phyloP scores from a whole-genome alignment of 2,797 vertebrate species.

The Labeo calbasu region DNA sequence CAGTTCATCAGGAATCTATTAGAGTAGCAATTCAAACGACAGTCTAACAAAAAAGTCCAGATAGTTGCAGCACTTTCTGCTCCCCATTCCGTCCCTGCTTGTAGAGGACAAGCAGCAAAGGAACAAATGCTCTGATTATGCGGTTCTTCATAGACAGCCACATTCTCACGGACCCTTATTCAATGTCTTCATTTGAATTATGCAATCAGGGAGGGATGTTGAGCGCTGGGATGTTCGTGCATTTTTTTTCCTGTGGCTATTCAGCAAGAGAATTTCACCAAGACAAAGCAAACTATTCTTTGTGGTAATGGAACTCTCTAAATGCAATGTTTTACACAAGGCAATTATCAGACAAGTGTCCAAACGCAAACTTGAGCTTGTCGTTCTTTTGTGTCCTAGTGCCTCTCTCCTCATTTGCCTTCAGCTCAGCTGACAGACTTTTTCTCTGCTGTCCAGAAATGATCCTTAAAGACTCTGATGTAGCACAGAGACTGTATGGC shows the following conservation, averaged over 20 bases:
- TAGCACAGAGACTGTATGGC: constrained; percentile 6
- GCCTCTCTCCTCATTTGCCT: constrained; percentile 4
- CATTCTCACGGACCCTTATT: constrained; percentile 32
- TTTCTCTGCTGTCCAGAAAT: neutral
- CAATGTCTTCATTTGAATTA: constrained; percentile 45
- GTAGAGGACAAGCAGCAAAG: constrained; percentile 4
- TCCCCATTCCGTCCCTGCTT: neutral
- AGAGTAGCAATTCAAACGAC: constrained; percentile 39
- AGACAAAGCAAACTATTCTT: constrained; percentile 59
- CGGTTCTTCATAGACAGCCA: neutral
- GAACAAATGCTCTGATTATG: constrained; percentile 38
- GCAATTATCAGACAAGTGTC: constrained; percentile 48
- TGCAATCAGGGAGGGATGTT: constrained; percentile 7
- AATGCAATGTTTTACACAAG: constrained; percentile 54
- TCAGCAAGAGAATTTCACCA: constrained; percentile 43
- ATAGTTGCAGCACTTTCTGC: neutral
- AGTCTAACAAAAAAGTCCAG: constrained; percentile 25
- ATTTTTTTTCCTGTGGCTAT: neutral
- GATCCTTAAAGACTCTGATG: neutral
- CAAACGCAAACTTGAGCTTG: constrained; percentile 23
- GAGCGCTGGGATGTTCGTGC: constrained; percentile 1
- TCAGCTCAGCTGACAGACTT: neutral
- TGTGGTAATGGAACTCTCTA: constrained; percentile 53
- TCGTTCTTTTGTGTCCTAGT: constrained; percentile 8
- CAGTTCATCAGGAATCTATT: constrained; percentile 48